These are phyloP conservation scores for Phalera bucephala DNA, from an alignment of 2,888 invertebrate species.

Conservation along the genomic window DNA sequence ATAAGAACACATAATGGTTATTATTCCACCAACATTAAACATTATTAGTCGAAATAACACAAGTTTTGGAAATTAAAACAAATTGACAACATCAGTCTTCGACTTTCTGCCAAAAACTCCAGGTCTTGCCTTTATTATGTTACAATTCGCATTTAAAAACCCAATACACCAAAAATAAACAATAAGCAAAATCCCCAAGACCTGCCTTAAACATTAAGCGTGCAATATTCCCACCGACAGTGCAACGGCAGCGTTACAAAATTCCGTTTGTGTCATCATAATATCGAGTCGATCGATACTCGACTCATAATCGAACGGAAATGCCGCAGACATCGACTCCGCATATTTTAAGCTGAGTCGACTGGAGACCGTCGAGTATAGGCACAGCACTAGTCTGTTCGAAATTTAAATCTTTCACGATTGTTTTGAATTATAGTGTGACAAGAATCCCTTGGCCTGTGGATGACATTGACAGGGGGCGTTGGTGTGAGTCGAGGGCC, in stretches of 20 bases:
- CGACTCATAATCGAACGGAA: constrained; percentile 3
- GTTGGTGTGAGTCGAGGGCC: no score
- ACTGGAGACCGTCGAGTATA: neutral
- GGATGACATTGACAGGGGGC: no score
- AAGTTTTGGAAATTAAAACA: no score
- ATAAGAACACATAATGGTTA: no score
- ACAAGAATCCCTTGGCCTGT: no score
- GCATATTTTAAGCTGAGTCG: constrained; percentile 4
- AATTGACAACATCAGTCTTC: no score
- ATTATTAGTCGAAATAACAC: no score
- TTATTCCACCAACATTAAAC: no score
- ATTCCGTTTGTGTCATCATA: constrained; percentile 4
- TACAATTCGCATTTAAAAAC: no score
- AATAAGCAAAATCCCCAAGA: neutral
- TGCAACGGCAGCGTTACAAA: neutral
- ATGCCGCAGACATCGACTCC: constrained; percentile 4
- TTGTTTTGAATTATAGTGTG: no score
- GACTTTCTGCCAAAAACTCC: no score
- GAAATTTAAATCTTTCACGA: neutral
- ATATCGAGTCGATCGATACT: constrained; percentile 4
- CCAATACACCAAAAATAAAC: neutral
- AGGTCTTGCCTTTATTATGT: no score
- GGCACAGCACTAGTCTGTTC: neutral
- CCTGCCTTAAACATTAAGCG: neutral
- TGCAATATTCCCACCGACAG: neutral